A percentile compares a stretch with the other conserved stretches of the same genome.
Evolutionary conservation across 2,888 invertebrate genomes (phyloP).

Genomic region (Halictus quadricinctus): DNA sequence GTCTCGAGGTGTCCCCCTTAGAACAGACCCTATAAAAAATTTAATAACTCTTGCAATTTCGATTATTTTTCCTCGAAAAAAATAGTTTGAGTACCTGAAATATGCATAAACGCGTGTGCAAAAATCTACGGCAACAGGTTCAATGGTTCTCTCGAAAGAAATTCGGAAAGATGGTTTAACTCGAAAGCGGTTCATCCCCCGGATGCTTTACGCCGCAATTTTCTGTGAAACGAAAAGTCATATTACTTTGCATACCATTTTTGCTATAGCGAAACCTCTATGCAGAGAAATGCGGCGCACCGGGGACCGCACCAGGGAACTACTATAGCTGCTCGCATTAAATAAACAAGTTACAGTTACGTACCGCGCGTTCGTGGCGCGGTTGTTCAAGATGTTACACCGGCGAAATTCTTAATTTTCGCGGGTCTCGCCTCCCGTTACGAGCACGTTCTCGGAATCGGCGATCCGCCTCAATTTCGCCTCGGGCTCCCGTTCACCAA

Average conservation of each 20-base stretch:
- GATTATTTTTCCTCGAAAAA: no score
- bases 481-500: conserved; percentile 1
- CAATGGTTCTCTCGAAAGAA: background rate
- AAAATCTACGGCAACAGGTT: background rate
- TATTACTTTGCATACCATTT: background rate
- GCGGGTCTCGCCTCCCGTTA: conserved; percentile 49
- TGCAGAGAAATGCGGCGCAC: conserved; percentile 43
- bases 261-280: conserved; percentile 35
- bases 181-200: background rate
- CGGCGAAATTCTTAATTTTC: conserved; percentile 58
- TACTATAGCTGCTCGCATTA: conserved; percentile 65
- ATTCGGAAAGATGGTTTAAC: background rate
- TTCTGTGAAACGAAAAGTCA: conserved; percentile 22
- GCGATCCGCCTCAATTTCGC: conserved; percentile 34
- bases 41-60: no score
- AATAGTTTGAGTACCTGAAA: no score
- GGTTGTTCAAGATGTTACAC: conserved; percentile 43
- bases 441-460: conserved; percentile 52
- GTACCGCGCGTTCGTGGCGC: conserved; percentile 43
- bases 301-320: conserved; percentile 34
- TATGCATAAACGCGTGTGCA: background rate
- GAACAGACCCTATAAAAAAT: no score
- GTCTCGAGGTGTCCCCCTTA: no score
- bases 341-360: conserved; percentile 65
- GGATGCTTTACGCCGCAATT: conserved; percentile 12